These are phyloP conservation scores for Melanotaenia duboulayi DNA, from an alignment of 2,113 vertebrate species.

Conservation along the genomic window DNA sequence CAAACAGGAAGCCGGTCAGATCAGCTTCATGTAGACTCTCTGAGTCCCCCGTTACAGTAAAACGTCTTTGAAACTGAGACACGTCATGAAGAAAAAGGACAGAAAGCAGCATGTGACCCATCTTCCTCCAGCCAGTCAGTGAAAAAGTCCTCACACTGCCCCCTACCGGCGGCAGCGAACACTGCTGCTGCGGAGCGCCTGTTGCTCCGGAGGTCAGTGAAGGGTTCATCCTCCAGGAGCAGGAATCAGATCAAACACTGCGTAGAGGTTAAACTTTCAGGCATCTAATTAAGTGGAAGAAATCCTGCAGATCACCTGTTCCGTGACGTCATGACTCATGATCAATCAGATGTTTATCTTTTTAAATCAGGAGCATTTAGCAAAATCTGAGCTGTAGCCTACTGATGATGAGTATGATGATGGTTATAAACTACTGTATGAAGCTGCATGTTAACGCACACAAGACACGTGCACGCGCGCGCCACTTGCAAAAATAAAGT, in stretches of 20 bases:
- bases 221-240: background rate
- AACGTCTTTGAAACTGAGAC: no score
- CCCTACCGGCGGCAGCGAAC: slow-evolving; percentile 11
- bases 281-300: no score
- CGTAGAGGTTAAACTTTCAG: no score
- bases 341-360: background rate
- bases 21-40: background rate
- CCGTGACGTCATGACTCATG: no score
- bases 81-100: background rate
- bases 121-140: no score
- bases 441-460: no score
- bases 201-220: background rate
- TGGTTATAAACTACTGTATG: no score
- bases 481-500: background rate
- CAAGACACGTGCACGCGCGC: background rate
- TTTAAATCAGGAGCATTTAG: no score
- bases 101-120: background rate
- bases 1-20: background rate
- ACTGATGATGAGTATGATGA: no score
- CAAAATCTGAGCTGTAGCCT: no score
- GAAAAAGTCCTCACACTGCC: background rate
- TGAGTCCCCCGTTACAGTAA: no score
- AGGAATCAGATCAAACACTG: background rate
- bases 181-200: background rate
- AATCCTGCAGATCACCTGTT: no score